Percentiles rank a stretch among this genome's conserved stretches.
phyloP scores from a whole-genome alignment of 2,888 invertebrate species.

The Galeruca laticollis region DNA sequence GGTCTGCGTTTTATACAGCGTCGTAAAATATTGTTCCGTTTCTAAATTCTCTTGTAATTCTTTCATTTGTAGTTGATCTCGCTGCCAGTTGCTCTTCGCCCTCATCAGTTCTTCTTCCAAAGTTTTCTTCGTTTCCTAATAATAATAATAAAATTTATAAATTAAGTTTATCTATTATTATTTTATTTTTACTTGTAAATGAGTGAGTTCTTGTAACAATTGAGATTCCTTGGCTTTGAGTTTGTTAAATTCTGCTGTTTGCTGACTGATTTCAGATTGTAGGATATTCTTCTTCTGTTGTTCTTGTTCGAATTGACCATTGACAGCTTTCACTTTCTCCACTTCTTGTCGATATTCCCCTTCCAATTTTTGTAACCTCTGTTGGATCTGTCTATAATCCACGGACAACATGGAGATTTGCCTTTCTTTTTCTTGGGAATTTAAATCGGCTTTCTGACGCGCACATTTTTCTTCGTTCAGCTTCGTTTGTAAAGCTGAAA shows the following conservation, averaged over 20 bases:
- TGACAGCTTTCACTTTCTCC: slow-evolving; percentile 86
- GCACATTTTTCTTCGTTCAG: slow-evolving; percentile 90
- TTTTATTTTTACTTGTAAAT: slow-evolving; percentile 65
- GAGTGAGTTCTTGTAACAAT: slow-evolving; percentile 75
- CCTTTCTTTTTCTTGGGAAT: slow-evolving; percentile 91
- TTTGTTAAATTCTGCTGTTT: slow-evolving; percentile 78
- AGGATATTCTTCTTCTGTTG: slow-evolving; percentile 85
- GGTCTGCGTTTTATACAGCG: slow-evolving; percentile 93
- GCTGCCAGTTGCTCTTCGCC: slow-evolving; percentile 75
- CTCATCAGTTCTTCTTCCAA: slow-evolving; percentile 83
- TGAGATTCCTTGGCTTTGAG: slow-evolving; percentile 81
- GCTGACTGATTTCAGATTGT: slow-evolving; percentile 83
- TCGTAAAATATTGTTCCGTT: slow-evolving; percentile 95
- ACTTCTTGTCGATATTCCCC: slow-evolving; percentile 91
- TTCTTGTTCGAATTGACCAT: slow-evolving; percentile 92
- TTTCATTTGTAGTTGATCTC: slow-evolving; percentile 76
- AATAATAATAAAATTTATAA: too few species aligned
- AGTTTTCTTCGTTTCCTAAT: slow-evolving; percentile 78
- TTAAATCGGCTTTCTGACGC: slow-evolving; percentile 87
- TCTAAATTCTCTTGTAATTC: slow-evolving; percentile 96
- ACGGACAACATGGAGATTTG: slow-evolving; percentile 95
- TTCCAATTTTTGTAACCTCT: slow-evolving; percentile 89
- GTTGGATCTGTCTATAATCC: slow-evolving; percentile 94
- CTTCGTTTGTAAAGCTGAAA: slow-evolving; percentile 88
- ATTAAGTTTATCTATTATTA: too few species aligned